Evolutionary conservation across 2,888 invertebrate species (phyloP), one percentile per base, ranked within the genome.

Genomic region (Cheilosia vernalis): DNA sequence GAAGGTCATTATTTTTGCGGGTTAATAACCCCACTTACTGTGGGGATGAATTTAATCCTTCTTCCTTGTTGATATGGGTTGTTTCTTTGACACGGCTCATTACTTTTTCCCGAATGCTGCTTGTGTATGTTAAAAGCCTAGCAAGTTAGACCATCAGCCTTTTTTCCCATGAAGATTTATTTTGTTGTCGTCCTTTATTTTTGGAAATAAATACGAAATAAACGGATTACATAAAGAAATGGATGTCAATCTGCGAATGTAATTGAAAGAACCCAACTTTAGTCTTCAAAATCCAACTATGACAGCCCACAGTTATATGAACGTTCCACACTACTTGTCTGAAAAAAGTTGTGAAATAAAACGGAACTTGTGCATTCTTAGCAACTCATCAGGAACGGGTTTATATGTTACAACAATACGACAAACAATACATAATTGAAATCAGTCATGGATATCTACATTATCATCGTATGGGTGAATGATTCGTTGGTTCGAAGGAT

Each of bases 181-280:
- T 47, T 5, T 33, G 3, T 21, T 47, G 17, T 17, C 5, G n/a
- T 27, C 4, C 33, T 37, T 17, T 49, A 33, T 49, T 47, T 21
- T 64, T 49, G 49, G 63, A 47, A 30, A 30, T 44, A 30, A 19
- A 33, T 47, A 49, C 47, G 21, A 49, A 49, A 64, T 49, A 64
- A 49, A 49, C 33, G 37, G 63, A 64, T 49, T 64, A 60, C 49
- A 19, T 4, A 33, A 37, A 4, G 37, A 37, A 37, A 21, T 33
- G 49, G 33, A 64, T 64, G 49, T n/a, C 63, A 64, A 49, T 63
- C 19, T 21, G 6, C 1, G 19, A 15, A 19, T 6, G 9, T 2
- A 64, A 64, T 21, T 21, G 6, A 13, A 5, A 10, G 37, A 37
- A 49, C 33, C 21, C 15, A 64, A 13, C 30, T 63, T 17, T 30